A percentile compares a stretch with the other conserved stretches of the same genome.
These are phyloP conservation scores for Apamea crenata DNA, from an alignment of 2,888 invertebrate genomes.

Conservation along the genomic window DNA sequence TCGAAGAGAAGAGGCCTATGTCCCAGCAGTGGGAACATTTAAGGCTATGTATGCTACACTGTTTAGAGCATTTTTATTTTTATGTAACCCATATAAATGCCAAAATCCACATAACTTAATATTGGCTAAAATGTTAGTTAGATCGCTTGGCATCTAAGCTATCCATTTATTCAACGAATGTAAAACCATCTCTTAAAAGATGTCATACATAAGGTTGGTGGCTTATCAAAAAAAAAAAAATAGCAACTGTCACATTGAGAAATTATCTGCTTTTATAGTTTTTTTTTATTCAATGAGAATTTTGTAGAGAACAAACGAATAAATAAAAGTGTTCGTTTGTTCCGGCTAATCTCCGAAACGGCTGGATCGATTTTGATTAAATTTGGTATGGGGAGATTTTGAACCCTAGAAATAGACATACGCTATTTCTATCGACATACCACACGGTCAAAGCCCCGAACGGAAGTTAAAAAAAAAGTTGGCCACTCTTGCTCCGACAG, in stretches of 20 bases:
- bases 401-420: too few species aligned
- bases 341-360: too few species aligned
- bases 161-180: neutral
- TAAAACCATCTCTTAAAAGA: neutral
- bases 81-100: neutral
- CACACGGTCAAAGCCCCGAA: too few species aligned
- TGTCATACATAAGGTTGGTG: too few species aligned
- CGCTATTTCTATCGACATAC: too few species aligned
- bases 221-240: neutral
- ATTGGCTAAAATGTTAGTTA: neutral
- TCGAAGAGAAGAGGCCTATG: neutral
- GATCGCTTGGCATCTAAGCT: neutral
- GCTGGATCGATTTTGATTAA: too few species aligned
- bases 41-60: neutral
- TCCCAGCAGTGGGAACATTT: neutral
- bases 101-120: neutral
- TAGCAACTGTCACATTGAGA: neutral
- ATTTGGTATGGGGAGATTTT: too few species aligned
- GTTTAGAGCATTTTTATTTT: neutral
- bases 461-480: neutral
- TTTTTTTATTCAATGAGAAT: neutral
- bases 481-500: neutral
- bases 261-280: neutral
- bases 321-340: too few species aligned
- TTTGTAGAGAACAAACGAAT: too few species aligned